Base-by-base conservation (phyloP, 1,140 invertebrate species). In the Telenomus remus region DNA sequence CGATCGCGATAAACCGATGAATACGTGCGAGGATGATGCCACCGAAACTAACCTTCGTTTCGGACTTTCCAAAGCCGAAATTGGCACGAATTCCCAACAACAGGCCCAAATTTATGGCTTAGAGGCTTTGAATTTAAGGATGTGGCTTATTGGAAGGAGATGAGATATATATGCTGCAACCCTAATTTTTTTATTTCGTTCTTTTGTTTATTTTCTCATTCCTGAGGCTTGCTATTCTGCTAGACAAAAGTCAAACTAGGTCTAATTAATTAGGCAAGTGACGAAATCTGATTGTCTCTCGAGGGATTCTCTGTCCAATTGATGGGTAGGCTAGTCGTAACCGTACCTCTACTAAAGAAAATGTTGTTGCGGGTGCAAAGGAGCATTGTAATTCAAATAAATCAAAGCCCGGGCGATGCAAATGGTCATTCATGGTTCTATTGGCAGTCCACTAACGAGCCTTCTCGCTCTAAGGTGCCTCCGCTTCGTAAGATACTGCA, bases 391-490 rank as follows among this genome's bases (percentile, higher is more conserved):
- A 76, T 61, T 76, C 47, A 65, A 72, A 64, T 5, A 57, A 47
- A 72, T 56, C 59, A 68, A 55, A 12, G 60, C 49, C 46, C 12
- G 35, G 35, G 39, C 60, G 75, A 87, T 85, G 86, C 81, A 85
- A 86, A 85, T 85, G 79, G 79, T 65, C 65, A 75, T 66, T 81
- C 80, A 79, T 78, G 70, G 70, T 44, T 57, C 81, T 79, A 85
- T 85, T 84, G 85, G 85, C 81, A 82, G 81, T 46, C 78, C 79
- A 72, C 84, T 87, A 87, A 86, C 84, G 84, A 86, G 85, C 73
- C 61, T 34, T 54, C 48, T 54, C 49, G 56, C 60, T 68, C 43
- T 76, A 72, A 63, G 59, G 69, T 56, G 69, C 42, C 59, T 76
- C 61, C 27, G 43, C 53, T 51, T 27, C 14, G 42, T 66, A 60